Evolutionary conservation across 2,888 invertebrate species (phyloP), one percentile per base, ranked within the genome.

Genomic region (Ditylenchus weischeri): DNA sequence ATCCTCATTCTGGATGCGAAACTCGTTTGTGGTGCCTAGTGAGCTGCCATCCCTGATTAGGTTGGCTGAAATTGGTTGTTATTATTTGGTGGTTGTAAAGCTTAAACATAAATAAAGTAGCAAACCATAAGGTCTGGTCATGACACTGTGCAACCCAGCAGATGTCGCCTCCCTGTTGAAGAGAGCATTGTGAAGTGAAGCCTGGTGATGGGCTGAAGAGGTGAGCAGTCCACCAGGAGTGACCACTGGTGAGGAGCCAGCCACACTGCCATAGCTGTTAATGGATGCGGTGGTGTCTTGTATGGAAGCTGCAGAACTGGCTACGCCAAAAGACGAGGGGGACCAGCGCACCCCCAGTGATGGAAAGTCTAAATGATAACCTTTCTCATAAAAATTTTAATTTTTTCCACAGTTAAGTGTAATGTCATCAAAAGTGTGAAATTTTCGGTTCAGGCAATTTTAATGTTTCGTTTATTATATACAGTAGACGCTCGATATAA

Each of bases 1-100:
- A 87, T 98, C 98, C 87, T 98, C 96, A 80, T 91, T 92, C 82
- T 94, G 94, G 90, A 98, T 98, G 83, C 92, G 77, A 70, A 82
- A 82, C 69, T 81, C 82, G 65, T 72, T 65, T 70, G 74, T 73
- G 63, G 69, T 72, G 70, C 74, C 67, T 60, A 62, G 63, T 65
- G 72, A 62, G 29, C 48, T 57, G 59, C 57, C 67, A 59, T 72
- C 67, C 65, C 78, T 73, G 76, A 80, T 80, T 68, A 80, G 69
- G 64, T 71, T 78, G 62, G 79, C 80, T 80, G 76, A 60, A 73
- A 69, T 13, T 13, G 18, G n/a, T 8, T 15, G 36, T 8, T 23
- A 29, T 29, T 29, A 29, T 29, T 29, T 29, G 5, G n/a, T n/a
- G n/a, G n/a, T 18, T 7, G 11, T 21, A 18, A 54, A 49, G 11